A percentile compares a stretch with the other conserved stretches of the same genome.
Evolutionary conservation across 2,797 vertebrate genomes (phyloP).

Genomic region (Coccyzus lansbergi): DNA sequence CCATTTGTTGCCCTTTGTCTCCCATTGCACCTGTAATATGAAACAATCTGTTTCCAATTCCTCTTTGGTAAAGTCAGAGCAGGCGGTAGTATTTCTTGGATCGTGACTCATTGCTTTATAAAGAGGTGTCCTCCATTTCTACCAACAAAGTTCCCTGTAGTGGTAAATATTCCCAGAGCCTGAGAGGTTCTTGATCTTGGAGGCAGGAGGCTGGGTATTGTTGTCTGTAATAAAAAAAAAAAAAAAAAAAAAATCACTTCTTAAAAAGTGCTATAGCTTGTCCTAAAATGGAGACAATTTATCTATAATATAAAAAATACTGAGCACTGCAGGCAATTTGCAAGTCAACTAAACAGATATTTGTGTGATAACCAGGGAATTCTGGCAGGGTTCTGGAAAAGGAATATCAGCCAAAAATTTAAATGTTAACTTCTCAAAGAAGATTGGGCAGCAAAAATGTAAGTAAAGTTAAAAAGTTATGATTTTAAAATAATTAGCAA

Average conservation of each 20-base stretch:
- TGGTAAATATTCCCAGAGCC: not conserved
- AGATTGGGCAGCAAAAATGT: not conserved
- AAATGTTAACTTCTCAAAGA: not conserved
- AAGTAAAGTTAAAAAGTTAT: not conserved
- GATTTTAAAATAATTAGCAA: not conserved
- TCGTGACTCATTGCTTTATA: not conserved
- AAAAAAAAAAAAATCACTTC: not conserved
- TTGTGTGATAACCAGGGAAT: not conserved
- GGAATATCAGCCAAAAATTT: not conserved
- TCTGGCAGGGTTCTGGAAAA: not conserved
- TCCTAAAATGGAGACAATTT: not conserved
- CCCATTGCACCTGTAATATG: not conserved
- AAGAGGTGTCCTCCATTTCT: not conserved
- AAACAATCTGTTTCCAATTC: not conserved
- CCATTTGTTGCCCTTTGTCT: not conserved
- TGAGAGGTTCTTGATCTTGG: not conserved
- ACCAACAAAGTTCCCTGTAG: not conserved
- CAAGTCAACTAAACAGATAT: not conserved
- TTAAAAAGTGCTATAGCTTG: not conserved
- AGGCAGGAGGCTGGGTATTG: fast-evolving
- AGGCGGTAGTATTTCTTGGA: not conserved
- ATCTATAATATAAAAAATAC: not conserved
- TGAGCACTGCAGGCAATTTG: not conserved
- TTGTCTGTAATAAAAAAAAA: not conserved
- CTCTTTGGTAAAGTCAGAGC: not conserved